These are phyloP conservation scores for Petaurus breviceps DNA, from an alignment of 2,113 vertebrate genomes.

Conservation along the genomic window DNA sequence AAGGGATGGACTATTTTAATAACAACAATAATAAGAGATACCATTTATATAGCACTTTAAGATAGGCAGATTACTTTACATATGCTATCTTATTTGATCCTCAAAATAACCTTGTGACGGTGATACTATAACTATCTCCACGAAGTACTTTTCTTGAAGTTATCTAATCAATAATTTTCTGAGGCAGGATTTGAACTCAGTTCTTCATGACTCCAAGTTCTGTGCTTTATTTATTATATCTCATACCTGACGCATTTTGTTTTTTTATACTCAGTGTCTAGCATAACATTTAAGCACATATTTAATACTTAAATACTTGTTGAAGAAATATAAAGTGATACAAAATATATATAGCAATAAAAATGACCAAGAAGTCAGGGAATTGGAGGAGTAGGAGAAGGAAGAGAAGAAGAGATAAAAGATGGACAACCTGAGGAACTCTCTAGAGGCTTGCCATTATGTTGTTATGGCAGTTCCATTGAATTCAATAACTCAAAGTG, in stretches of 20 bases:
- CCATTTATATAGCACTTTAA: neutral
- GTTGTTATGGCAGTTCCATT: neutral
- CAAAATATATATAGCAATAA: neutral
- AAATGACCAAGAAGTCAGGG: neutral
- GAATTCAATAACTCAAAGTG: constrained; percentile 51
- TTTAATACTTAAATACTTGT: neutral
- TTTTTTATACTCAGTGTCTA: neutral
- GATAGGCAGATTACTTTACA: neutral
- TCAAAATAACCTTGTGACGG: neutral
- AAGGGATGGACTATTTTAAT: neutral
- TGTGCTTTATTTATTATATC: neutral
- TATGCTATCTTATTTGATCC: neutral
- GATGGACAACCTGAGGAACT: neutral
- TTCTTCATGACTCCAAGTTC: neutral
- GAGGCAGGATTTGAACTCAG: neutral
- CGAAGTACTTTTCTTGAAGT: neutral
- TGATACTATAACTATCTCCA: neutral
- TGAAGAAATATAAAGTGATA: neutral
- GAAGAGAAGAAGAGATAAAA: neutral
- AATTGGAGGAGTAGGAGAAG: too few species aligned
- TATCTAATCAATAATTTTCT: neutral
- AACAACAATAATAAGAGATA: neutral
- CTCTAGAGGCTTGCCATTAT: neutral
- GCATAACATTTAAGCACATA: neutral
- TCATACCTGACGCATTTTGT: neutral